These are phyloP conservation scores for Orthosia gothica DNA, from an alignment of 2,888 invertebrate genomes.

Conservation along the genomic window DNA sequence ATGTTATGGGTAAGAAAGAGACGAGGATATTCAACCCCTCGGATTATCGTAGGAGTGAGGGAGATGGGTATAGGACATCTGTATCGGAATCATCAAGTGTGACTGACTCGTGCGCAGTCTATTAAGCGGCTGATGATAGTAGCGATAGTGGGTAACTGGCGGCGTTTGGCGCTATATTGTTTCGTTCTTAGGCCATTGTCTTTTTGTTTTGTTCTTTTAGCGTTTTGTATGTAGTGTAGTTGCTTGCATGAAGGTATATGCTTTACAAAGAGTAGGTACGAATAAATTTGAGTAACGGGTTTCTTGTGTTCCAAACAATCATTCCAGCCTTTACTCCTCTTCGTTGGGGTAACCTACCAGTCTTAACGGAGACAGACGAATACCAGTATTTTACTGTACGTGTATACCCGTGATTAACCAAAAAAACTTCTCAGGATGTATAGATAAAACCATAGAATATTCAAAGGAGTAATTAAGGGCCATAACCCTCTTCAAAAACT, in stretches of 20 bases:
- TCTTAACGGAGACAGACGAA: too few relatives aligned
- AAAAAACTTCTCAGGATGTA: too few relatives aligned
- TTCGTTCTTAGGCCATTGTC: slow-evolving; percentile 73
- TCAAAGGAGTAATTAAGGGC: too few relatives aligned
- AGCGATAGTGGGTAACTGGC: slow-evolving; percentile 69
- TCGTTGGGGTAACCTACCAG: too few relatives aligned
- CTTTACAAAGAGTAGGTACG: background rate
- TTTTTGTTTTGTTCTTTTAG: slow-evolving; percentile 37
- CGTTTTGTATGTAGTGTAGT: slow-evolving; percentile 3
- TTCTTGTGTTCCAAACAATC: background rate
- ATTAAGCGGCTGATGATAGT: slow-evolving; percentile 76
- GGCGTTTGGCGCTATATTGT: slow-evolving; percentile 76
- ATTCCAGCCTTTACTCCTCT: too few relatives aligned
- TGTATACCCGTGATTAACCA: too few relatives aligned
- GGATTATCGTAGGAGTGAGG: slow-evolving; percentile 30
- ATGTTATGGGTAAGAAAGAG: slow-evolving; percentile 52
- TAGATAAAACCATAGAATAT: too few relatives aligned
- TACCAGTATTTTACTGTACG: too few relatives aligned
- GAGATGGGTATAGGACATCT: slow-evolving; percentile 70
- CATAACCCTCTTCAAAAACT: too few relatives aligned
- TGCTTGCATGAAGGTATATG: background rate
- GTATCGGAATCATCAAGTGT: slow-evolving; percentile 78
- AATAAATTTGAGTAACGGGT: background rate
- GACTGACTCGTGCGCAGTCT: slow-evolving; percentile 82
- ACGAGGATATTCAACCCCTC: slow-evolving; percentile 17